Percentiles rank a stretch among this genome's conserved stretches.
Conservation (phyloP, 2,797 vertebrate genomes). For the Oryzias sinensis region DNA sequence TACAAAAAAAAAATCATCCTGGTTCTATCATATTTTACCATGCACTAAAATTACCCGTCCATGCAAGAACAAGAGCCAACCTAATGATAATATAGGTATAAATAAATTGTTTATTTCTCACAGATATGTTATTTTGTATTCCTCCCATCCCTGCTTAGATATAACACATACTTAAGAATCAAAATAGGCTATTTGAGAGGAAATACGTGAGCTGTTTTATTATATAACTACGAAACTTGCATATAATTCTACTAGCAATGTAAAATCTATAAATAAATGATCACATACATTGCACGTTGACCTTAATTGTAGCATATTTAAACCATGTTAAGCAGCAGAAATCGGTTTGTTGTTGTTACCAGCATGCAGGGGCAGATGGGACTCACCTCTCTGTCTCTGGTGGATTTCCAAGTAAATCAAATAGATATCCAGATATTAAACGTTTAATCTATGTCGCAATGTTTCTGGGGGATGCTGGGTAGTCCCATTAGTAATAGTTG, state of each 20-base stretch:
- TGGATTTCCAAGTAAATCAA: conserved; percentile 48
- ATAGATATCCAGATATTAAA: conserved; percentile 38
- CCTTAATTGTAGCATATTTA: conserved; percentile 41
- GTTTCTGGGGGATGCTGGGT: conserved; percentile 76
- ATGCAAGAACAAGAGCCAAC: no score
- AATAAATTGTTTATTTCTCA: no score
- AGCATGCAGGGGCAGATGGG: conserved; percentile 13
- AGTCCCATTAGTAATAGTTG: conserved; percentile 81
- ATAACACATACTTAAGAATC: no score
- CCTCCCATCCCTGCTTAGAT: no score
- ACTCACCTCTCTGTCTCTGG: conserved; percentile 72
- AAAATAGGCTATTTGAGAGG: no score
- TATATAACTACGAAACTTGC: neutral
- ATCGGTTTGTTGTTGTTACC: conserved; percentile 63
- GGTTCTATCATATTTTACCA: no score
- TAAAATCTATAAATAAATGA: neutral
- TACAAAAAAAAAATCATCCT: neutral
- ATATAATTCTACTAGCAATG: neutral
- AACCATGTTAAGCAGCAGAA: conserved; percentile 16
- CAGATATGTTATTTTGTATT: no score
- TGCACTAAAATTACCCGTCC: no score
- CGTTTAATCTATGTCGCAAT: conserved; percentile 62
- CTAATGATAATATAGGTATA: no score
- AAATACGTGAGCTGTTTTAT: neutral
- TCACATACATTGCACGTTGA: conserved; percentile 17